Percentiles rank a stretch among this genome's conserved stretches.
These are phyloP conservation scores for Cydia pomonella DNA, from an alignment of 1,140 invertebrate genomes.

Conservation along the genomic window DNA sequence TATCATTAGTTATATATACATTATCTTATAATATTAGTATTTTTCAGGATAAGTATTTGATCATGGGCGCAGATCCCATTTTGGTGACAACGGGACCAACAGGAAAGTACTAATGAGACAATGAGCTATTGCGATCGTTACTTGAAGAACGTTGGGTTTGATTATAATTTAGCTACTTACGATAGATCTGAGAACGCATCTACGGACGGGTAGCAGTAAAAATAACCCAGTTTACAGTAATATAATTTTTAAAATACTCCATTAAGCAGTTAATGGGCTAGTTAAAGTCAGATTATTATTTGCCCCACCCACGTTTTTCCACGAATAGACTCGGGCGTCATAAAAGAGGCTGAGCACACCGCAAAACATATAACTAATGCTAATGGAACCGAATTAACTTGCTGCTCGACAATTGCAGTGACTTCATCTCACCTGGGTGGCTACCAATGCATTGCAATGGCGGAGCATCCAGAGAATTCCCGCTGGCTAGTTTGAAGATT, in stretches of 20 bases:
- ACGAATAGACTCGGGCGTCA: conserved; percentile 55
- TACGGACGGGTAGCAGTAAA: no score
- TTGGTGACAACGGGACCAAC: no score
- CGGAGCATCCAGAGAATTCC: neutral
- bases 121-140: neutral
- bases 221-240: conserved; percentile 36
- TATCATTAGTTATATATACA: no score
- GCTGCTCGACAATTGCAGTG: conserved; percentile 53
- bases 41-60: no score
- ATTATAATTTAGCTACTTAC: neutral
- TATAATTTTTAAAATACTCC: conserved; percentile 42
- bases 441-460: no score
- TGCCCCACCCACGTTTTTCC: conserved; percentile 56
- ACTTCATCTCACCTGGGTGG: conserved; percentile 42
- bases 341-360: conserved; percentile 55
- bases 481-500: neutral
- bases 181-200: no score
- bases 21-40: no score
- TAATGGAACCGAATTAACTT: conserved; percentile 63
- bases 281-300: conserved; percentile 49
- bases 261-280: conserved; percentile 51
- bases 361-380: conserved; percentile 53
- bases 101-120: neutral
- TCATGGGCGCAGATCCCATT: no score
- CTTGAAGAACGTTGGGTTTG: neutral